These are phyloP conservation scores for Hippocampus mohnikei DNA, from an alignment of 2,113 vertebrate species.

Conservation along the genomic window DNA sequence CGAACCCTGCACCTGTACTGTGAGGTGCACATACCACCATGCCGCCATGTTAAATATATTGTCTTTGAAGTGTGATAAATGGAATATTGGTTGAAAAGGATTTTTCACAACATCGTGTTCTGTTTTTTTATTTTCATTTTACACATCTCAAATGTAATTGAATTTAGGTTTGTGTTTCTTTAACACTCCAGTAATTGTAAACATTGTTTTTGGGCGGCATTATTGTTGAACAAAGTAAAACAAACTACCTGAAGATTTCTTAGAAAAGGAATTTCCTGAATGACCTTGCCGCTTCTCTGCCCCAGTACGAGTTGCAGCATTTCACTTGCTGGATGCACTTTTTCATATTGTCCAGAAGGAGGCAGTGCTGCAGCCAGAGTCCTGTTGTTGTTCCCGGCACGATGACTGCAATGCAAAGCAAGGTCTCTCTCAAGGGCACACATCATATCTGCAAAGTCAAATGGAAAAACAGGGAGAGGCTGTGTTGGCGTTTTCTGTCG, in stretches of 20 bases:
- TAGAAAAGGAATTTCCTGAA: constrained; percentile 17
- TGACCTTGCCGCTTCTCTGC: neutral
- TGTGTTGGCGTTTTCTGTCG: constrained; percentile 29
- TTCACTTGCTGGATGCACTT: constrained; percentile 21
- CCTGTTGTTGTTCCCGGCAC: constrained; percentile 33
- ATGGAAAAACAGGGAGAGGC: constrained; percentile 45
- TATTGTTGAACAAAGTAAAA: neutral
- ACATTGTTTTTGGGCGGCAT: constrained; percentile 1
- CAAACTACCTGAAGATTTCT: neutral
- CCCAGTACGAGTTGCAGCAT: neutral
- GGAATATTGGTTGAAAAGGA: no score
- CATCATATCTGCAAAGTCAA: constrained; percentile 75
- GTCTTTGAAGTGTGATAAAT: no score
- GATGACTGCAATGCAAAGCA: constrained; percentile 61
- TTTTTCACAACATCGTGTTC: no score
- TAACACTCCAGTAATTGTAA: constrained; percentile 8
- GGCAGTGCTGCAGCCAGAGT: constrained; percentile 31
- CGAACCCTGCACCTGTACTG: no score
- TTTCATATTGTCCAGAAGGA: constrained; percentile 28
- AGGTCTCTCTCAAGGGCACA: constrained; percentile 70
- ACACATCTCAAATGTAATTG: no score
- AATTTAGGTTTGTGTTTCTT: neutral
- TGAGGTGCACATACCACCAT: no score
- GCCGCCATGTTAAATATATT: no score
- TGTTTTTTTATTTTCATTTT: no score